These are phyloP conservation scores for Capromys pilorides DNA, from an alignment of 2,797 vertebrate genomes.

Conservation along the genomic window DNA sequence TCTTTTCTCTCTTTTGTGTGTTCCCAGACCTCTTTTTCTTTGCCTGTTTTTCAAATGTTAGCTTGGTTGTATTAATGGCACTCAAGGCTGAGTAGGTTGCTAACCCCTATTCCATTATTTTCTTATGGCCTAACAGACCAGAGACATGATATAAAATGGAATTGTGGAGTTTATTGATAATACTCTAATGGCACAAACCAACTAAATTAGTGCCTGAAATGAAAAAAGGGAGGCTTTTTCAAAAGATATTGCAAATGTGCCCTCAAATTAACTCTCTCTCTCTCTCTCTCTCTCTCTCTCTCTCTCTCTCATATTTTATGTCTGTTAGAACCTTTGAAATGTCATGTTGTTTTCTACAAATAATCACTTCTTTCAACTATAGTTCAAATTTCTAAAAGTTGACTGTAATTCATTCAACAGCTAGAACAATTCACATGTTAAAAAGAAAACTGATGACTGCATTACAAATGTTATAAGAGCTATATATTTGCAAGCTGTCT, in stretches of 20 bases:
- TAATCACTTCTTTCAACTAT: conserved; percentile 51
- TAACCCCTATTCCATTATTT: conserved; percentile 64
- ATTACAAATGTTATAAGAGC: conserved; percentile 60
- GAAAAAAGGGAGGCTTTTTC: not conserved
- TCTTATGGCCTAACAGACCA: conserved; percentile 52
- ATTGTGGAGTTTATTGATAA: conserved; percentile 56
- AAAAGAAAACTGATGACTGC: conserved; percentile 53
- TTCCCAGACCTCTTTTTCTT: conserved; percentile 51
- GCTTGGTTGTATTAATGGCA: conserved; percentile 18
- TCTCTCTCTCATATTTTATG: not conserved
- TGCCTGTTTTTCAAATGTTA: conserved; percentile 43
- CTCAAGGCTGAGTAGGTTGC: conserved; percentile 57
- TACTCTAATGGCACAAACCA: conserved; percentile 29
- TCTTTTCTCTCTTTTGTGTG: conserved; percentile 29
- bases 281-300: not conserved
- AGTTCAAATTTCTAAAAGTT: conserved; percentile 61
- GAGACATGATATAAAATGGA: conserved; percentile 41
- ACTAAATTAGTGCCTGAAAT: conserved; percentile 36
- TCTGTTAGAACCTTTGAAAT: conserved; percentile 46
- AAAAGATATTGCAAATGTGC: conserved; percentile 33
- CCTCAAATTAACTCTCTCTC: not conserved
- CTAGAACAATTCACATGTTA: conserved; percentile 57
- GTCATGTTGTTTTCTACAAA: conserved; percentile 28
- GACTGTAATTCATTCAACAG: conserved; percentile 54
- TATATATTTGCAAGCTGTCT: conserved; percentile 26